These are phyloP conservation scores for Mus caroli DNA, from an alignment of 2,797 vertebrate species.

Conservation along the genomic window DNA sequence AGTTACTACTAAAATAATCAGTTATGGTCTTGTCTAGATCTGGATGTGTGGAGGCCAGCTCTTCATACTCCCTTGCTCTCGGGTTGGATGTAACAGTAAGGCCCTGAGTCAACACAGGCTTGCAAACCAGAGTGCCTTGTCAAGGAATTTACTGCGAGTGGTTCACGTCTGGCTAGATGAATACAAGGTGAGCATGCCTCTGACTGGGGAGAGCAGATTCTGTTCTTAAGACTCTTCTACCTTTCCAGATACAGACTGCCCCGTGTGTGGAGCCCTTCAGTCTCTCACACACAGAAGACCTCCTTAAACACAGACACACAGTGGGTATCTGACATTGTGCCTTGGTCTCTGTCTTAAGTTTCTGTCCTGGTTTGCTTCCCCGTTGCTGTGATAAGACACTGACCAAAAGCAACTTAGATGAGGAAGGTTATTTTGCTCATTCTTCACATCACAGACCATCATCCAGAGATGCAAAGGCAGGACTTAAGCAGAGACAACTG, in stretches of 20 bases:
- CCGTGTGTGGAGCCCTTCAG: not conserved
- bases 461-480: not conserved
- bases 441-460: not conserved
- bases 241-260: not conserved
- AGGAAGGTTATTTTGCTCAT: not conserved
- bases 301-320: not conserved
- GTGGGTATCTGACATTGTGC: not conserved
- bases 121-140: slow-evolving; percentile 91
- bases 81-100: slow-evolving; percentile 96
- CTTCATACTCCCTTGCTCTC: slow-evolving; percentile 95
- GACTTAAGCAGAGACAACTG: not conserved
- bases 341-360: not conserved
- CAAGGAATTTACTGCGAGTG: slow-evolving; percentile 93
- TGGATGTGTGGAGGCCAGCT: slow-evolving; percentile 98
- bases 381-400: not conserved
- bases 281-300: too few relatives aligned
- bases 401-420: not conserved
- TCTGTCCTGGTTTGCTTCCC: not conserved
- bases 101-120: slow-evolving; percentile 88
- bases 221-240: too few relatives aligned
- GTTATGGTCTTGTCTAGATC: slow-evolving; percentile 89
- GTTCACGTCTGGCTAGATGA: slow-evolving; percentile 97
- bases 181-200: slow-evolving; percentile 91
- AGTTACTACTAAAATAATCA: not conserved
- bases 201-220: not conserved